These are phyloP conservation scores for Oeneis ivallda DNA, from an alignment of 2,888 invertebrate species.

Conservation along the genomic window DNA sequence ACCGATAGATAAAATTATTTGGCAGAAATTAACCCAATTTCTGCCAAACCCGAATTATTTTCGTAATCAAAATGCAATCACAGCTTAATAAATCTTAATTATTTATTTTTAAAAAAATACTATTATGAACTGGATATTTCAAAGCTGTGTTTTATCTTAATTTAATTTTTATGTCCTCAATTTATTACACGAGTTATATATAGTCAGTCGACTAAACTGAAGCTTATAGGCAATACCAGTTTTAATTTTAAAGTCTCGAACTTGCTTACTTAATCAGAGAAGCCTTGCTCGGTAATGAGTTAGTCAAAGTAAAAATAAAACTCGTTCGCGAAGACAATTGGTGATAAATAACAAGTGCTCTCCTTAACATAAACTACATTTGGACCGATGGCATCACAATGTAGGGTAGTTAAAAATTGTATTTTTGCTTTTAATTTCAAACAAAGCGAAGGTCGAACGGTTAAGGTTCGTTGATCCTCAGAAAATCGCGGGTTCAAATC, in stretches of 20 bases:
- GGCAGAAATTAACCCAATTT: too few species aligned
- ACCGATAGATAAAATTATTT: too few species aligned
- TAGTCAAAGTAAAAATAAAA: conserved; percentile 35
- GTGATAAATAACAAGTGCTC: conserved; percentile 47
- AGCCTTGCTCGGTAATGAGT: conserved; percentile 32
- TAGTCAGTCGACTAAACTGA: too few species aligned
- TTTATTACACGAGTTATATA: too few species aligned
- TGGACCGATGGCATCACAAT: conserved; percentile 28
- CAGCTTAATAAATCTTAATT: too few species aligned
- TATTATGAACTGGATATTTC: too few species aligned
- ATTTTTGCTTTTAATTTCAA: conserved; percentile 13
- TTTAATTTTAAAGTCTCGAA: conserved; percentile 15
- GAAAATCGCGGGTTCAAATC: not conserved
- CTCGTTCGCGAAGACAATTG: conserved; percentile 46
- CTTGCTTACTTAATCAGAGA: conserved; percentile 26
- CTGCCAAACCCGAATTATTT: too few species aligned
- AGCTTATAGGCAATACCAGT: not conserved
- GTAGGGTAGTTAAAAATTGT: conserved; percentile 15
- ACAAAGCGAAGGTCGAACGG: not conserved
- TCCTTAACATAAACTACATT: conserved; percentile 42
- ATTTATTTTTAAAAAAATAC: too few species aligned
- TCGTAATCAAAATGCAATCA: too few species aligned
- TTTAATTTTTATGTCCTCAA: too few species aligned
- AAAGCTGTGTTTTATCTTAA: too few species aligned
- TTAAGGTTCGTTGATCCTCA: not conserved